Percentiles rank a stretch among this genome's conserved stretches.
These are phyloP conservation scores for Eueremaeus valkanovi DNA, from an alignment of 2,888 invertebrate genomes.

Conservation along the genomic window DNA sequence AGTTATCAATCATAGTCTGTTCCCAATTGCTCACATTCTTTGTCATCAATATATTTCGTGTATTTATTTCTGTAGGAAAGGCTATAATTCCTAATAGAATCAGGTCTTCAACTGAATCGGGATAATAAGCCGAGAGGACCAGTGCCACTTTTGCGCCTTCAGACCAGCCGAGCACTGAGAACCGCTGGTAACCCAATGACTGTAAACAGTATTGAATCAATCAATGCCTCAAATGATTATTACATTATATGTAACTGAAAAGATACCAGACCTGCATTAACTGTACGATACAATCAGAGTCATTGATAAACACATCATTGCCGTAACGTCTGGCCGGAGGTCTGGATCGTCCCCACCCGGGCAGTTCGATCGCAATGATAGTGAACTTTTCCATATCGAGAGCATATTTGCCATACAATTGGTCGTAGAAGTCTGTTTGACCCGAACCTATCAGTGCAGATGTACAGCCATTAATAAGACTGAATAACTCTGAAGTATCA, in stretches of 20 bases:
- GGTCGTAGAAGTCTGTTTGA: not conserved
- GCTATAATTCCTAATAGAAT: not conserved
- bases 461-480: not conserved
- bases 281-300: slow-evolving; percentile 8
- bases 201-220: not conserved
- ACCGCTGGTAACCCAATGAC: slow-evolving; percentile 36
- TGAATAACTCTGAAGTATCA: too few relatives aligned
- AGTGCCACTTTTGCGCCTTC: slow-evolving; percentile 53
- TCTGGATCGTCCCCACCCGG: slow-evolving; percentile 37
- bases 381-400: slow-evolving; percentile 31
- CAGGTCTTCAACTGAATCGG: slow-evolving; percentile 46
- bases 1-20: not conserved
- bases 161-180: slow-evolving; percentile 53
- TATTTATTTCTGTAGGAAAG: not conserved
- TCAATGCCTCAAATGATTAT: not conserved
- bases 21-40: not conserved
- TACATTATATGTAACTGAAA: not conserved
- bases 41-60: not conserved
- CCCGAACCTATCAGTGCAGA: not conserved
- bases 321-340: slow-evolving; percentile 14
- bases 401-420: not conserved
- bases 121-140: slow-evolving; percentile 50
- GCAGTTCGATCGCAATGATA: slow-evolving; percentile 21
- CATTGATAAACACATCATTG: not conserved
- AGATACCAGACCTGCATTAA: not conserved